Evolutionary conservation across 2,113 vertebrate genomes (phyloP).

Genomic region (Gallinago jamesoni): DNA sequence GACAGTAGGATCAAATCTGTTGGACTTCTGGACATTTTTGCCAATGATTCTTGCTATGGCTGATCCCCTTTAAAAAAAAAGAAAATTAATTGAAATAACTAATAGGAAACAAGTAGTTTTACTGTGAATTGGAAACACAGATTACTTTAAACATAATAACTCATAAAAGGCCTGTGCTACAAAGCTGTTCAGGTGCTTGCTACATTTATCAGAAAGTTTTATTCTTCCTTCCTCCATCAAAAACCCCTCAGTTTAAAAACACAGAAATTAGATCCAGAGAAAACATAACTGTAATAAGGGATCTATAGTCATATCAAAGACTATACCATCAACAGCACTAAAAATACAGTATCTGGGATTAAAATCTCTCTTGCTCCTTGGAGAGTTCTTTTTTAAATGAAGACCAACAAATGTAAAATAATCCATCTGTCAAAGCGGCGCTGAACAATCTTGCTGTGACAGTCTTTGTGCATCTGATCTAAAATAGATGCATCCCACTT

Average conservation of each 20-base stretch:
- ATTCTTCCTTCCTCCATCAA: neutral
- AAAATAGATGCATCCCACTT: neutral
- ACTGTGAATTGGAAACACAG: neutral
- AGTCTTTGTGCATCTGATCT: neutral
- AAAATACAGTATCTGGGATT: neutral
- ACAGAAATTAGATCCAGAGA: neutral
- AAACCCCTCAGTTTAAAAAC: neutral
- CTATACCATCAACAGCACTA: neutral
- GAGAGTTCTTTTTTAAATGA: neutral
- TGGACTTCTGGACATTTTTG: constrained; percentile 77
- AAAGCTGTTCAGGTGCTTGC: neutral
- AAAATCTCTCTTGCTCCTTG: neutral
- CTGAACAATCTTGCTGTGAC: neutral
- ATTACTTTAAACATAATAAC: neutral
- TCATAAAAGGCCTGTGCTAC: neutral
- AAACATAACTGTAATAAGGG: neutral
- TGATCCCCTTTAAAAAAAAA: constrained; percentile 74
- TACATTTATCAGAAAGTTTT: neutral
- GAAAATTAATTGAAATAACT: neutral
- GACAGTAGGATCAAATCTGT: constrained; percentile 78
- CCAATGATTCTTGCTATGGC: constrained; percentile 85
- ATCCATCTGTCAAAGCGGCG: neutral
- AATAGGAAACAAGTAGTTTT: neutral
- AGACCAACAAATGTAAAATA: neutral
- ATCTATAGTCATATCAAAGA: neutral